phyloP scores from a whole-genome alignment of 2,888 invertebrate species.

The Galerucella pusilla region DNA sequence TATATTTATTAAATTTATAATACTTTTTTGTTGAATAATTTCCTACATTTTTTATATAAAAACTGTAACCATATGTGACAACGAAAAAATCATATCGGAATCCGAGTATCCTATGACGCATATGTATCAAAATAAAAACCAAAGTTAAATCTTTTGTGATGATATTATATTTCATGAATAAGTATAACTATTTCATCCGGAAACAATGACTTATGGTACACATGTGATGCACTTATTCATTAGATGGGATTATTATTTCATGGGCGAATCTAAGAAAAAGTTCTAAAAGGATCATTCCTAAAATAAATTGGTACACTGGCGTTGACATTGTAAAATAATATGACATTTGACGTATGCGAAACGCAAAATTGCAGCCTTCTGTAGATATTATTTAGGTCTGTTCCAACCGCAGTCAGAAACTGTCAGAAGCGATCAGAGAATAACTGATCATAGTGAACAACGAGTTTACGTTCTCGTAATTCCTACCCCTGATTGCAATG shows the following conservation, averaged over 20 bases:
- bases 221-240: conserved; percentile 41
- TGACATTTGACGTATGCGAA: no score
- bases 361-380: no score
- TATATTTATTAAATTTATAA: no score
- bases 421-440: no score
- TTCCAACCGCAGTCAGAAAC: no score
- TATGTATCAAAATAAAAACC: conserved; percentile 24
- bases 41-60: not conserved
- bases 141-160: conserved; percentile 30
- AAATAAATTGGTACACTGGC: no score
- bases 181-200: conserved; percentile 46
- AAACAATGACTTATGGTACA: conserved; percentile 54
- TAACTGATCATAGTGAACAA: no score
- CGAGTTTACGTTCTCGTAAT: no score
- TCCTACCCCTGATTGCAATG: no score
- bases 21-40: not conserved
- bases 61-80: conserved; percentile 2
- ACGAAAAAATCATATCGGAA: conserved; percentile 1
- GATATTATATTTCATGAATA: conserved; percentile 23
- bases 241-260: not conserved
- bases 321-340: no score
- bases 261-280: not conserved
- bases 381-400: no score
- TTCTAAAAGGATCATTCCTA: not conserved
- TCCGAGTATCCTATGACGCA: conserved; percentile 14